These are phyloP conservation scores for Ariopsis seemanni DNA, from an alignment of 2,113 vertebrate species.

Conservation along the genomic window DNA sequence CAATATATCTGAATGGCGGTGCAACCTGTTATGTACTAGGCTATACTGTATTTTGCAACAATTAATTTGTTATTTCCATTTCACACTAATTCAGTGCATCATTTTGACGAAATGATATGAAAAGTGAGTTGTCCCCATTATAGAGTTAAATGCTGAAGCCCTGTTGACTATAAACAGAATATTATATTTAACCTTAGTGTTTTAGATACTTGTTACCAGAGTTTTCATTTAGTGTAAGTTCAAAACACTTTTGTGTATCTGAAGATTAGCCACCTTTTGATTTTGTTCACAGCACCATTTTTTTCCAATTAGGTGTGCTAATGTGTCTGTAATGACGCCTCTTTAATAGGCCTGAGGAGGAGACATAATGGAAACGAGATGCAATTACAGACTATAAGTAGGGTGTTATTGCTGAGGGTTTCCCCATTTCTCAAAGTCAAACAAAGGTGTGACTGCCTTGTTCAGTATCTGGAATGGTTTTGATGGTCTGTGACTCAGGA, in stretches of 20 bases:
- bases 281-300: slow-evolving; percentile 64
- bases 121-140: background rate
- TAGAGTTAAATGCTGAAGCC: background rate
- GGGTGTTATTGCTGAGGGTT: slow-evolving; percentile 75
- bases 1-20: background rate
- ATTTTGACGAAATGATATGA: background rate
- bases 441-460: slow-evolving; percentile 74
- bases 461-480: slow-evolving; percentile 46
- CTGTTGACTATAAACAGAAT: background rate
- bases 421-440: slow-evolving; percentile 66
- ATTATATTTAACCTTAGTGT: background rate
- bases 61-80: background rate
- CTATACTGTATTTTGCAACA: background rate
- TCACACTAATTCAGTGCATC: background rate
- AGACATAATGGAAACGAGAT: slow-evolving; percentile 72
- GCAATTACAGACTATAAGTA: slow-evolving; percentile 76
- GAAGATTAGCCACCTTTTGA: slow-evolving; percentile 30
- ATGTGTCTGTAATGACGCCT: slow-evolving; percentile 67
- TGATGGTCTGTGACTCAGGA: slow-evolving; percentile 56
- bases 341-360: slow-evolving; percentile 69
- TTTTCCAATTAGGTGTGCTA: slow-evolving; percentile 66
- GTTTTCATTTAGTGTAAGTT: background rate
- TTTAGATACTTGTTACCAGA: background rate
- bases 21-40: background rate
- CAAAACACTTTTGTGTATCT: background rate